Percentiles rank a stretch among this genome's conserved stretches.
Conservation (phyloP, 2,888 invertebrate species). For the Celastrina argiolus region DNA sequence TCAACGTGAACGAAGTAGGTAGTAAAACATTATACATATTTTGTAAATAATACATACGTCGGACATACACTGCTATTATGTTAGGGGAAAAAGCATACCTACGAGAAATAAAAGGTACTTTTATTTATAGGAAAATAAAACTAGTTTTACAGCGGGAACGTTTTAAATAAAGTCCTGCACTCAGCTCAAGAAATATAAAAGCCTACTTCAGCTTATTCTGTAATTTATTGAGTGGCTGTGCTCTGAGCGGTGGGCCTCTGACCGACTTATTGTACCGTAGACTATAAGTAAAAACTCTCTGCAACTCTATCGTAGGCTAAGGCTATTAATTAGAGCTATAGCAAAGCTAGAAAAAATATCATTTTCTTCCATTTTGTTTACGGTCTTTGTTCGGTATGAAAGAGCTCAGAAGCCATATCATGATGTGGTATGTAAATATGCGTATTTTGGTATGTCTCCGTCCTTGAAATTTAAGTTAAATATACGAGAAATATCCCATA, state of each 20-base stretch:
- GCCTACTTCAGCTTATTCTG: constrained; percentile 15
- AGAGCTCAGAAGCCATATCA: no score
- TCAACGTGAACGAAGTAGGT: no score
- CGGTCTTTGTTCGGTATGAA: neutral
- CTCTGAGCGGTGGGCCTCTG: no score
- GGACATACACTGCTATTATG: neutral
- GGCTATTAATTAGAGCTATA: neutral
- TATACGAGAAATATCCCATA: no score
- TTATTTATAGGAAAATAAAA: neutral
- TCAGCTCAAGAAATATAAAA: constrained; percentile 15
- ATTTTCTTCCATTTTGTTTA: neutral
- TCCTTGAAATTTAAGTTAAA: no score
- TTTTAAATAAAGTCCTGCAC: constrained; percentile 21
- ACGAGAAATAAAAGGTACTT: neutral
- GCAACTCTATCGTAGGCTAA: neutral
- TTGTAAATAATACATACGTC: neutral
- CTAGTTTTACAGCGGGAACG: neutral
- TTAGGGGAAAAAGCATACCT: neutral
- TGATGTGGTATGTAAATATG: no score
- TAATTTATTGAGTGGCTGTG: constrained; percentile 16
- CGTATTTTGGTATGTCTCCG: no score
- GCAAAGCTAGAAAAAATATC: neutral
- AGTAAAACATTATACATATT: neutral
- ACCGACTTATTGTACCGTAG: neutral
- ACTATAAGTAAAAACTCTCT: neutral